A percentile compares a stretch with the other conserved stretches of the same genome.
Evolutionary conservation across 2,797 vertebrate genomes (phyloP).

Genomic region (Avahi laniger): DNA sequence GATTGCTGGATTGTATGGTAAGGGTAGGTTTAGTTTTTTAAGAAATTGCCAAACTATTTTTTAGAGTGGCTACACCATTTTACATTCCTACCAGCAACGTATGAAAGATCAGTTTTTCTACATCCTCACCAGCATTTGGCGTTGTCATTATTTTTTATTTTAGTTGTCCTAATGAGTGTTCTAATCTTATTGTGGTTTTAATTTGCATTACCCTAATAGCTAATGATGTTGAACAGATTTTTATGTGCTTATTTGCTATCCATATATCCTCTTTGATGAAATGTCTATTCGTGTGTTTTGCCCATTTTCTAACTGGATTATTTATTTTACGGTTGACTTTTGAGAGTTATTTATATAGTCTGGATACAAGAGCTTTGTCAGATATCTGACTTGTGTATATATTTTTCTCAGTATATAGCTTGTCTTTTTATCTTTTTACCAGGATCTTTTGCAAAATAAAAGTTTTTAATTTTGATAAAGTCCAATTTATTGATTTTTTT

Average conservation of each 20-base stretch:
- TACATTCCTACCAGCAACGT: not conserved
- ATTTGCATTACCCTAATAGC: not conserved
- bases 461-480: constrained; percentile 22
- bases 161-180: not conserved
- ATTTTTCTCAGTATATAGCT: not conserved
- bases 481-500: not conserved
- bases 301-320: not conserved
- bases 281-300: not conserved
- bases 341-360: not conserved
- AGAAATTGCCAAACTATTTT: not conserved
- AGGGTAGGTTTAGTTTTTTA: not conserved
- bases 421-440: not conserved
- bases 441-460: not conserved
- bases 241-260: not conserved
- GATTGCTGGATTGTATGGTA: not conserved
- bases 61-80: not conserved
- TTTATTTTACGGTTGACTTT: not conserved
- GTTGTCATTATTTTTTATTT: not conserved
- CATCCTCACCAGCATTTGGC: not conserved
- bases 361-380: not conserved
- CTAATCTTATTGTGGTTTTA: not conserved
- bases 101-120: not conserved
- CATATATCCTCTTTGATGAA: not conserved
- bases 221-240: not conserved
- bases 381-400: not conserved